Conservation (phyloP, 2,888 invertebrate species). For the Sphaerophoria taeniata region DNA sequence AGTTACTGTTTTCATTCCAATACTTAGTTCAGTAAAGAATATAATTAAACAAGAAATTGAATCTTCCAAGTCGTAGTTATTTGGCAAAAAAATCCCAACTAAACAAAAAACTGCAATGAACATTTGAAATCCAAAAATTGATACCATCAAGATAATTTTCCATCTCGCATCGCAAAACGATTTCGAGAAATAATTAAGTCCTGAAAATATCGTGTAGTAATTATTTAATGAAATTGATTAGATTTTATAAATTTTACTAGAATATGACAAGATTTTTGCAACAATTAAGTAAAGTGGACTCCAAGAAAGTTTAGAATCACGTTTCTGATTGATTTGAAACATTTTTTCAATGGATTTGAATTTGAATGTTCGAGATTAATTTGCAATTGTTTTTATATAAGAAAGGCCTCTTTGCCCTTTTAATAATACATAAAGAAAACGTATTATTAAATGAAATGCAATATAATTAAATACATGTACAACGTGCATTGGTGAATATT, state of each 20-base stretch:
- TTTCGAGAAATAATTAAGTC: constrained; percentile 38
- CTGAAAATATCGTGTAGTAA: constrained; percentile 12
- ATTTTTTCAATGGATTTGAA: too few species aligned
- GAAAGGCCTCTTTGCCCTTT: too few species aligned
- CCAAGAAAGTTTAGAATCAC: constrained; percentile 32
- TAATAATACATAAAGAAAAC: too few species aligned
- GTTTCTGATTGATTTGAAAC: too few species aligned
- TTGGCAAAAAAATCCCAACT: constrained; percentile 10
- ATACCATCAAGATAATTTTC: constrained; percentile 21
- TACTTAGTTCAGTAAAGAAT: constrained; percentile 24
- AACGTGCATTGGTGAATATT: too few species aligned
- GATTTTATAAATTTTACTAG: background rate
- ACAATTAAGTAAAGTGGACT: constrained; percentile 27
- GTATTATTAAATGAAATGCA: too few species aligned
- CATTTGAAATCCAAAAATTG: constrained; percentile 10
- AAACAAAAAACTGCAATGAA: constrained; percentile 6
- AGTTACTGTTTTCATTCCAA: constrained; percentile 17
- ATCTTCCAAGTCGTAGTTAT: constrained; percentile 49
- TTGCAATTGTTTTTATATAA: too few species aligned
- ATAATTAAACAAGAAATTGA: constrained; percentile 31
- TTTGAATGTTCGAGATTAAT: too few species aligned
- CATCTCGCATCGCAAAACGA: constrained; percentile 1
- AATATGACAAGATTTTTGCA: constrained; percentile 5
- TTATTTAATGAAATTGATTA: background rate
- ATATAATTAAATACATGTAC: too few species aligned